These are phyloP conservation scores for Agonopterix subpropinquella DNA, from an alignment of 2,888 invertebrate species.

Conservation along the genomic window DNA sequence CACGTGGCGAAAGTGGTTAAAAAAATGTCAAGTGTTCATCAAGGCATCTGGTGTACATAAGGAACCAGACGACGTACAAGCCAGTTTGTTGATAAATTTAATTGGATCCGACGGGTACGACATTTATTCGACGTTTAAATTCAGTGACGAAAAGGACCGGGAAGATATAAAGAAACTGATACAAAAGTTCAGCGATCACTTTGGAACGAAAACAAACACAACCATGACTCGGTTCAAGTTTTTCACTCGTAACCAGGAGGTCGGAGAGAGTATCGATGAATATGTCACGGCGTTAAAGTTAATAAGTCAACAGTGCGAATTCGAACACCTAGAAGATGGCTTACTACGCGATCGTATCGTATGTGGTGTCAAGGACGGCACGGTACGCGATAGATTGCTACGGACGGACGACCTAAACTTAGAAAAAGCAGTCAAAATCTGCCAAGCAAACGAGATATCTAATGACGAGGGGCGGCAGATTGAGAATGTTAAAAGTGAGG, in stretches of 20 bases:
- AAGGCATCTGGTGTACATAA: constrained; percentile 7
- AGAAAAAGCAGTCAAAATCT: constrained; percentile 9
- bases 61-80: constrained; percentile 6
- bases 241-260: constrained; percentile 15
- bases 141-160: constrained; percentile 5
- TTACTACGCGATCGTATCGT: constrained; percentile 14
- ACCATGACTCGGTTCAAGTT: constrained; percentile 15
- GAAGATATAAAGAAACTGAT: constrained; percentile 12
- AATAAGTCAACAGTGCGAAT: constrained; percentile 14
- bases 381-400: constrained; percentile 1
- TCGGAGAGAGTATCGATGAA: constrained; percentile 15
- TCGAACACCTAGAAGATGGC: constrained; percentile 10
- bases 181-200: constrained; percentile 15
- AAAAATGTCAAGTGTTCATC: constrained; percentile 5
- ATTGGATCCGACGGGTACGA: constrained; percentile 18
- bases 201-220: constrained; percentile 15
- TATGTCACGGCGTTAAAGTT: constrained; percentile 18
- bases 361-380: no score
- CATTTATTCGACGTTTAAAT: constrained; percentile 14
- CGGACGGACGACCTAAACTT: constrained; percentile 10
- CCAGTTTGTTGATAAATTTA: constrained; percentile 16
- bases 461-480: no score
- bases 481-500: no score
- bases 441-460: no score
- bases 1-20: constrained; percentile 7